Evolutionary conservation across 2,888 invertebrate species (phyloP), one percentile per base, ranked within the genome.

Genomic region (Caenorhabditis imperialis): DNA sequence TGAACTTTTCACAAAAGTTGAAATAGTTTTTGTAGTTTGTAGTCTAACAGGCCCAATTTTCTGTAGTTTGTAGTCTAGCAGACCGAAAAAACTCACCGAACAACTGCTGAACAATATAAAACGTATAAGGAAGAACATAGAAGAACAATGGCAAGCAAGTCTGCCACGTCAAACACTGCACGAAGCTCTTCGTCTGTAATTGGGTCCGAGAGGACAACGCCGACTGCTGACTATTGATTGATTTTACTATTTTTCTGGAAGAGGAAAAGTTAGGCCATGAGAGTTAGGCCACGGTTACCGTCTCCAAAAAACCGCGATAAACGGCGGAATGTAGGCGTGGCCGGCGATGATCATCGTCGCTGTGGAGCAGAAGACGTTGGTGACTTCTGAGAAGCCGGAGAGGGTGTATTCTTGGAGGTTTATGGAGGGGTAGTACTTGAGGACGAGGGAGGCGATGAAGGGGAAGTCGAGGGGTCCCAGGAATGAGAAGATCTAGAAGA

Each of bases 121-220:
- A 67, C 3, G 67, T 51, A 23, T 67, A 67, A 4, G 57, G 57
- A 2, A 44, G 6, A 3, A 67, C 30, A n/a, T 51, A 67, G 45
- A 67, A 67, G 20, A 67, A 67, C 33, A 67, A 30, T 1, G 65
- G 65, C n/a, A 65, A 48, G 38, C 65, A 65, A 3, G 65, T 65
- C 16, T 65, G 65, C 55, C 55, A 65, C 33, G 65, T 65, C 25
- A 65, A 35, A 33, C 65, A 65, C 20, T 65, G 55, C 8, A 65
- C 65, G n/a, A 65, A 65, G 18, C 22, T 55, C 7, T 55, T n/a
- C 3, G 65, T 65, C 42, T 65, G 65, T 0, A 55, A 40, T 20
- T 55, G 65, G 2, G 65, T 65, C 16, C 65, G 27, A 3, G 65
- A 33, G 4, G 65, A 65, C 1, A 65, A 18, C 5, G 42, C 55